Percentiles rank a stretch among this genome's conserved stretches.
Evolutionary conservation across 2,888 invertebrate genomes (phyloP).

Genomic region (Abrostola tripartita): DNA sequence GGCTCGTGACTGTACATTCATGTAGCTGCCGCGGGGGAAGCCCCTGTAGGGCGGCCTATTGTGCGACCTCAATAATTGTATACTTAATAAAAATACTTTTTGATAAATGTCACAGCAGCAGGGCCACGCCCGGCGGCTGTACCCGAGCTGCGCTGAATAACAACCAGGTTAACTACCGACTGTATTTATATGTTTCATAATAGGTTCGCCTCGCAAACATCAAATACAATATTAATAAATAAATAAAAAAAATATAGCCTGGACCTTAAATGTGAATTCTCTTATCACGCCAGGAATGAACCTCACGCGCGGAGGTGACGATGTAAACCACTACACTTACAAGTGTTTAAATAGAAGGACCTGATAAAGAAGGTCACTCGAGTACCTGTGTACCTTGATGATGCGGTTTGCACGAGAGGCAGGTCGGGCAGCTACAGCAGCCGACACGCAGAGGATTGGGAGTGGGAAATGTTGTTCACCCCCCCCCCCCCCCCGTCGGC

Average conservation of each 20-base stretch:
- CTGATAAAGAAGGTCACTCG: too few relatives aligned
- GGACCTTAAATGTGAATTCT: neutral
- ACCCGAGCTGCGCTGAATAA: neutral
- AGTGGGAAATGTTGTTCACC: too few relatives aligned
- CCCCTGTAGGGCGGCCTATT: neutral
- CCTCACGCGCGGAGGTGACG: neutral
- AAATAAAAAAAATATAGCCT: too few relatives aligned
- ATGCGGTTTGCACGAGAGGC: too few relatives aligned
- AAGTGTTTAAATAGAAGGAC: too few relatives aligned
- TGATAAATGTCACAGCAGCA: conserved; percentile 12
- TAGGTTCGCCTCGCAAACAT: too few relatives aligned
- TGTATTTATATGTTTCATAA: conserved; percentile 7
- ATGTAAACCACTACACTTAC: too few relatives aligned
- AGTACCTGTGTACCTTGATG: too few relatives aligned
- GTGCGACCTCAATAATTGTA: neutral
- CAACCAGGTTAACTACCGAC: neutral
- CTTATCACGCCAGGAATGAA: neutral
- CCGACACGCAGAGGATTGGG: neutral
- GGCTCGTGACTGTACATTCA: neutral
- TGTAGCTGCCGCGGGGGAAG: neutral
- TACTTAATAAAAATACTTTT: conserved; percentile 12
- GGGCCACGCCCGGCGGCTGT: neutral
- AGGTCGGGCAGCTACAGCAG: neutral
- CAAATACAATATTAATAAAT: too few relatives aligned
- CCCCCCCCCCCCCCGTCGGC: too few relatives aligned